Percentiles rank a stretch among this genome's conserved stretches.
phyloP scores from a whole-genome alignment of 2,113 vertebrate species.

The Pogona vitticeps region DNA sequence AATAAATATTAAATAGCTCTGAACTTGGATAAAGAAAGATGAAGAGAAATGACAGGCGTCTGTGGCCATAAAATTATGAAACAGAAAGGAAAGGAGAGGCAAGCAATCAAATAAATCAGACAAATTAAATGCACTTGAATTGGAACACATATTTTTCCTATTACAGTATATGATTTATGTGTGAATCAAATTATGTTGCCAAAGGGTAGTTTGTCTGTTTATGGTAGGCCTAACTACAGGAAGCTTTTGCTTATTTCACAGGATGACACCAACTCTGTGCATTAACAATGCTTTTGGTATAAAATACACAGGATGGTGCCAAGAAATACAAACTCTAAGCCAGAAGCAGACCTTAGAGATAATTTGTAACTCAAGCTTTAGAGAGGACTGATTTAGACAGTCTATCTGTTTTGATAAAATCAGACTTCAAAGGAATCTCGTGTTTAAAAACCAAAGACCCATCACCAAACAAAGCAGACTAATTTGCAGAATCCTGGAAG shows the following conservation, averaged over 20 bases:
- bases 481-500: no score
- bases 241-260: not conserved
- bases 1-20: not conserved
- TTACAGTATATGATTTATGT: not conserved
- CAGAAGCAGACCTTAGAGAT: no score
- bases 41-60: not conserved
- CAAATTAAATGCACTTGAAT: not conserved
- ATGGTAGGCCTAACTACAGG: not conserved
- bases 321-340: not conserved
- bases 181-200: not conserved
- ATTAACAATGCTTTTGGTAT: not conserved
- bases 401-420: no score
- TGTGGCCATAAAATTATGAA: not conserved
- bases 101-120: constrained; percentile 1
- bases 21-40: not conserved
- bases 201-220: not conserved
- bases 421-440: no score
- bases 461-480: no score
- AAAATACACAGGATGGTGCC: not conserved
- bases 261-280: not conserved
- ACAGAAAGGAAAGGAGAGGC: not conserved
- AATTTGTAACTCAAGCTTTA: no score
- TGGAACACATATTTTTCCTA: not conserved
- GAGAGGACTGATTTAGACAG: no score
- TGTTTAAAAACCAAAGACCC: no score